Base-by-base conservation (phyloP, 1,140 invertebrate species). In the Drosophila ambigua region DNA sequence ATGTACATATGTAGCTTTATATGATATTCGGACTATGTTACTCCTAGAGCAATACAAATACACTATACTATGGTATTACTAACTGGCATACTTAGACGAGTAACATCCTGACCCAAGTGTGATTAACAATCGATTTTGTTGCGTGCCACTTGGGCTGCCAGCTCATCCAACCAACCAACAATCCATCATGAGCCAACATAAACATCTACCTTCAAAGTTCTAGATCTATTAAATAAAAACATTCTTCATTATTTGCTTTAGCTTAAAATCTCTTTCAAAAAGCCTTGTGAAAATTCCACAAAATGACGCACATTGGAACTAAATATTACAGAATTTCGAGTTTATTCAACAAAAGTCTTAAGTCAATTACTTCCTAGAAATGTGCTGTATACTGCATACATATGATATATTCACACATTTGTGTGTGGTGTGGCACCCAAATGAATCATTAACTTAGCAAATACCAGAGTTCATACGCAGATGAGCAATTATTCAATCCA, bases 31-130 rank as follows among this genome's bases (percentile, higher is more conserved):
- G 72, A 65, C 67, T 58, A 44, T 11, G 39, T 77, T 57, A 73
- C 26, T 63, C 55, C 64, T 83, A 83, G 71, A 78, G 69, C 71
- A 66, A 75, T 82, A 82, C 79, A 82, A 82, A 28, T 78, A 75
- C 55, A 48, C n/a, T 75, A 78, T 49, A 50, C 79, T 81, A 82
- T 55, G 49, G 58, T 79, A 73, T 74, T 41, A 59, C 65, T 76
- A 59, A 79, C 60, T 78, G 79, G 69, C 79, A 62, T 74, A 75
- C 58, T 59, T 75, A 82, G 44, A 49, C 9, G 65, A 54, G 13
- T 16, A 69, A 58, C 45, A 69, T n/a, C n/a, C n/a, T n/a, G n/a
- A n/a, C n/a, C n/a, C n/a, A n/a, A n/a, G n/a, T n/a, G n/a, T n/a
- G n/a, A n/a, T n/a, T n/a, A n/a, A n/a, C n/a, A n/a, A n/a, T n/a